Percentiles rank a stretch among this genome's conserved stretches.
Conservation (phyloP, 2,888 invertebrate genomes). For the Sphaerophoria rueppellii region DNA sequence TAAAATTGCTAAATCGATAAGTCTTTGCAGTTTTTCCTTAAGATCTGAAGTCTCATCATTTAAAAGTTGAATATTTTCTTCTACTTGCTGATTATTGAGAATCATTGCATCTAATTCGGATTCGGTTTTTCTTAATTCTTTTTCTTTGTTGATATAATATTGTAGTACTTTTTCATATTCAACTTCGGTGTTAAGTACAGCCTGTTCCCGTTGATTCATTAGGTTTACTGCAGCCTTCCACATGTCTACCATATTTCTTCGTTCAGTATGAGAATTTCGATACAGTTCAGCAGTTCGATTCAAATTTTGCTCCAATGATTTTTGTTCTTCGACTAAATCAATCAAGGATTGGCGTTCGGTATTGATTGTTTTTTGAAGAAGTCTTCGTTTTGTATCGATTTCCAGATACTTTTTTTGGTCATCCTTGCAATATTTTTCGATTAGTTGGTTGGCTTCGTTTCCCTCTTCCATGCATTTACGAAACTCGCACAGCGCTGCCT, state of each 20-base stretch:
- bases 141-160: constrained; percentile 79
- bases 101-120: constrained; percentile 83
- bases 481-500: constrained; percentile 86
- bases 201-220: constrained; percentile 87
- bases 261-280: constrained; percentile 85
- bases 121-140: constrained; percentile 82
- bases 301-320: constrained; percentile 84
- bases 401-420: constrained; percentile 87
- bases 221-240: constrained; percentile 89
- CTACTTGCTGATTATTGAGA: constrained; percentile 83
- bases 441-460: constrained; percentile 87
- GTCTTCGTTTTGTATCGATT: constrained; percentile 84
- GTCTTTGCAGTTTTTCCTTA: constrained; percentile 79
- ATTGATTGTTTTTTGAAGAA: constrained; percentile 83
- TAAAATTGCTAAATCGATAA: constrained; percentile 79
- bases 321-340: constrained; percentile 83
- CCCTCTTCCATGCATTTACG: constrained; percentile 87
- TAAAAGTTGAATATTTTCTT: constrained; percentile 80
- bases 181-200: constrained; percentile 84
- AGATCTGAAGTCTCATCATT: constrained; percentile 80
- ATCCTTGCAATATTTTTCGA: constrained; percentile 88
- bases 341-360: constrained; percentile 82
- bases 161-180: constrained; percentile 76
- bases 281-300: constrained; percentile 83
- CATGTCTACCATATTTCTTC: constrained; percentile 87